A percentile compares a stretch with the other conserved stretches of the same genome.
These are phyloP conservation scores for Pygoscelis antarcticus DNA, from an alignment of 2,113 vertebrate genomes.

Conservation along the genomic window DNA sequence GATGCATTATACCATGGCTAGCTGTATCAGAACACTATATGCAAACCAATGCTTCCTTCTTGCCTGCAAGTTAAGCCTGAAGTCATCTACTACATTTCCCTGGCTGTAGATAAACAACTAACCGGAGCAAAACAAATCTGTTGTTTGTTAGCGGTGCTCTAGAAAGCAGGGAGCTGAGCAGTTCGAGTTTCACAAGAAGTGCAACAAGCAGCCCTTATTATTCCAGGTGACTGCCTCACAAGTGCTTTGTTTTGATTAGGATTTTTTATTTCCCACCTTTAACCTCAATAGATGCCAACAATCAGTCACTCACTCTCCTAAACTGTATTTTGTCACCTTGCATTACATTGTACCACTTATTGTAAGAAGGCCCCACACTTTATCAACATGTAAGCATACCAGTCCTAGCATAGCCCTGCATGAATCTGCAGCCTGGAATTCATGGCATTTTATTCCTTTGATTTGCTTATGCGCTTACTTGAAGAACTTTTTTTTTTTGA, in stretches of 20 bases:
- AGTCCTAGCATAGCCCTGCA: neutral
- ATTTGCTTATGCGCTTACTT: neutral
- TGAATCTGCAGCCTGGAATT: conserved; percentile 48
- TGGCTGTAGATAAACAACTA: neutral
- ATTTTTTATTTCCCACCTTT: conserved; percentile 43
- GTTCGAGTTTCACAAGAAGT: conserved; percentile 11
- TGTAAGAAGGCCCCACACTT: neutral
- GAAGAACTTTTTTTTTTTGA: neutral
- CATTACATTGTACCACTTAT: neutral
- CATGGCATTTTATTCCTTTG: conserved; percentile 20
- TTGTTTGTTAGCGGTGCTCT: neutral
- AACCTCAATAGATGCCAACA: neutral
- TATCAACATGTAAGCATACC: conserved; percentile 34
- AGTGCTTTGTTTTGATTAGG: conserved; percentile 5
- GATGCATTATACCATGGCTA: too few species aligned
- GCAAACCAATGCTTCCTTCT: neutral
- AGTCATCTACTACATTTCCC: neutral
- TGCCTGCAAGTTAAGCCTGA: neutral
- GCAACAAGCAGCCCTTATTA: neutral
- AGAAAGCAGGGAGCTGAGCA: neutral
- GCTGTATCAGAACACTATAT: neutral
- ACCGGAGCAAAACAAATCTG: rapidly evolving
- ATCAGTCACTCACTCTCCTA: neutral
- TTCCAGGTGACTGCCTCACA: conserved; percentile 49
- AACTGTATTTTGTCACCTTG: neutral